Conservation (phyloP, 1,140 invertebrate species). For the Ericerus pela region DNA sequence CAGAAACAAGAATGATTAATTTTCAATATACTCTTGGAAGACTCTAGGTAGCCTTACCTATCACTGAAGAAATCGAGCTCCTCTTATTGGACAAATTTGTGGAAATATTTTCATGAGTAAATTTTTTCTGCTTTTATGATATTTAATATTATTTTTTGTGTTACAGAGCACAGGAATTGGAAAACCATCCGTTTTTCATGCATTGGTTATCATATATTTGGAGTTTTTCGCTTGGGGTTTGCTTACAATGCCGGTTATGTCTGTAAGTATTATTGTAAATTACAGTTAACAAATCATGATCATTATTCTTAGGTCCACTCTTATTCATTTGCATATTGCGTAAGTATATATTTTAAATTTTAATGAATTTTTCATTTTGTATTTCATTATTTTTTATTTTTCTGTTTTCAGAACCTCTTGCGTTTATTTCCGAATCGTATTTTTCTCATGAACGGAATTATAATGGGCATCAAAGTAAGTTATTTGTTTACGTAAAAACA, state of each 20-base stretch:
- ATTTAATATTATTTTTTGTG: slow-evolving; percentile 23
- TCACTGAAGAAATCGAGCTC: no score
- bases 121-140: no score
- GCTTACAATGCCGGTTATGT: slow-evolving; percentile 93
- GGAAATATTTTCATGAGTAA: no score
- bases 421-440: slow-evolving; percentile 97
- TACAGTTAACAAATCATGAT: background rate
- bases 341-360: no score
- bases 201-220: slow-evolving; percentile 94
- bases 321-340: no score
- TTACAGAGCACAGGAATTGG: slow-evolving; percentile 68
- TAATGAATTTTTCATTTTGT: no score
- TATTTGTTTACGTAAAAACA: no score
- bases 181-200: slow-evolving; percentile 92
- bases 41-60: no score
- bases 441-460: slow-evolving; percentile 98
- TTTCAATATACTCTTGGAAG: no score
- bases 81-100: no score
- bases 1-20: no score
- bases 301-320: no score
- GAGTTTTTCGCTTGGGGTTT: slow-evolving; percentile 99
- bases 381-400: slow-evolving; percentile 16
- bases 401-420: slow-evolving; percentile 59
- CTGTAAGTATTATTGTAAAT: slow-evolving; percentile 44
- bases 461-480: slow-evolving; percentile 91